Conservation (phyloP, 2,797 vertebrate species). For the Acanthurus tractus region DNA sequence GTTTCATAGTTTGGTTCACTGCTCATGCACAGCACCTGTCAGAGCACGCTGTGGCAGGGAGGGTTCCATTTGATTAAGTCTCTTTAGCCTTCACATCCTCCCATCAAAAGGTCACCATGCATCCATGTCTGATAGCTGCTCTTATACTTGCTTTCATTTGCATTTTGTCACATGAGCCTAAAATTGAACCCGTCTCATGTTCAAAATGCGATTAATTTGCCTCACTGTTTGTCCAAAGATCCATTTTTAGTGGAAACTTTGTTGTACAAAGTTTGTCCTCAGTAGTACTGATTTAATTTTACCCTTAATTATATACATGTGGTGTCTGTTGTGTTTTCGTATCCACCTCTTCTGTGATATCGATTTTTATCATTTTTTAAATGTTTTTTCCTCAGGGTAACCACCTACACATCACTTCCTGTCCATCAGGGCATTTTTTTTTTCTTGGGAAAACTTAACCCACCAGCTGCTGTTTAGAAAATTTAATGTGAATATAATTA, state of each 20-base stretch:
- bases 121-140: slow-evolving; percentile 56
- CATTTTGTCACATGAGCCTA: slow-evolving; percentile 46
- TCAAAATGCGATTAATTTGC: slow-evolving; percentile 41
- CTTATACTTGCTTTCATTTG: slow-evolving; percentile 55
- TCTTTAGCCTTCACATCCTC: slow-evolving; percentile 73
- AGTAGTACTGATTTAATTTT: background rate
- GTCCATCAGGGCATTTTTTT: background rate
- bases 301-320: background rate
- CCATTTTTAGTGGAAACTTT: slow-evolving; percentile 4
- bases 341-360: background rate
- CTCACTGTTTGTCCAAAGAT: slow-evolving; percentile 13
- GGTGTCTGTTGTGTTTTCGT: background rate
- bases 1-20: slow-evolving; percentile 70
- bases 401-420: slow-evolving; percentile 18
- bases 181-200: slow-evolving; percentile 19
- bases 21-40: slow-evolving; percentile 77
- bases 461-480: slow-evolving; percentile 7
- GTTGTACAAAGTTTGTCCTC: slow-evolving; percentile 4
- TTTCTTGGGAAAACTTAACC: background rate
- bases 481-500: background rate
- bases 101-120: slow-evolving; percentile 75
- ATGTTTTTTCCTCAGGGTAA: background rate
- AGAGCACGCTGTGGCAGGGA: slow-evolving; percentile 51
- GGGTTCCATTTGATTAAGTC: slow-evolving; percentile 77
- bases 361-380: background rate